These are phyloP conservation scores for Lasioglossum malachurum DNA, from an alignment of 2,888 invertebrate species.

Conservation along the genomic window DNA sequence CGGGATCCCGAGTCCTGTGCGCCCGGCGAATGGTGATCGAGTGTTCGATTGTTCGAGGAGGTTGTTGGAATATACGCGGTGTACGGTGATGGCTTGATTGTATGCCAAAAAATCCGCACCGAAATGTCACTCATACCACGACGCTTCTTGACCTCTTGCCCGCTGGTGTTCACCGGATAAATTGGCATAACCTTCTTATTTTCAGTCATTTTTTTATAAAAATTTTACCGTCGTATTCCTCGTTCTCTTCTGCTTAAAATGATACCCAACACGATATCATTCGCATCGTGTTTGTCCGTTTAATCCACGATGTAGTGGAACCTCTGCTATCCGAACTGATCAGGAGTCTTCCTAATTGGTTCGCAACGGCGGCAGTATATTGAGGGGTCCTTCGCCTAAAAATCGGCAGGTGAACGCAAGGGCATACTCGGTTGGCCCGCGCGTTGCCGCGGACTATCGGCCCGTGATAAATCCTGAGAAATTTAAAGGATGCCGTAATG, in stretches of 20 bases:
- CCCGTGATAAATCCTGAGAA: conserved; percentile 72
- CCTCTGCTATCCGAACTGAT: too few species aligned
- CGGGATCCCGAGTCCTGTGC: not conserved
- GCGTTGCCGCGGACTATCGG: conserved; percentile 53
- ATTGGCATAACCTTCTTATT: too few species aligned
- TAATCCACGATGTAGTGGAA: too few species aligned
- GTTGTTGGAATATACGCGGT: not conserved
- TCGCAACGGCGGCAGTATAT: too few species aligned
- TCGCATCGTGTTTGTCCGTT: too few species aligned
- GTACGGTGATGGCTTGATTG: not conserved
- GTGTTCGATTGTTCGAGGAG: not conserved
- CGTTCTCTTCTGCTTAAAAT: not conserved
- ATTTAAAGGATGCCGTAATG: conserved; percentile 73
- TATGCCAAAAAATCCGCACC: not conserved
- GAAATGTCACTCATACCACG: not conserved
- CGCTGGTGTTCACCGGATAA: too few species aligned
- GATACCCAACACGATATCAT: too few species aligned
- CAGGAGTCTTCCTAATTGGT: too few species aligned
- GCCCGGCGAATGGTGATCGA: not conserved
- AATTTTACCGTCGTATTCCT: too few species aligned
- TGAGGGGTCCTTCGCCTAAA: not conserved
- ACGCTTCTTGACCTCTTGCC: not conserved
- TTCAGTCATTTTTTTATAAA: too few species aligned
- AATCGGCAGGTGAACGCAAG: conserved; percentile 36
- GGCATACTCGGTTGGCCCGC: conserved; percentile 27